Base-by-base conservation (phyloP, 2,888 invertebrate species). In the Teinopalpus imperialis region DNA sequence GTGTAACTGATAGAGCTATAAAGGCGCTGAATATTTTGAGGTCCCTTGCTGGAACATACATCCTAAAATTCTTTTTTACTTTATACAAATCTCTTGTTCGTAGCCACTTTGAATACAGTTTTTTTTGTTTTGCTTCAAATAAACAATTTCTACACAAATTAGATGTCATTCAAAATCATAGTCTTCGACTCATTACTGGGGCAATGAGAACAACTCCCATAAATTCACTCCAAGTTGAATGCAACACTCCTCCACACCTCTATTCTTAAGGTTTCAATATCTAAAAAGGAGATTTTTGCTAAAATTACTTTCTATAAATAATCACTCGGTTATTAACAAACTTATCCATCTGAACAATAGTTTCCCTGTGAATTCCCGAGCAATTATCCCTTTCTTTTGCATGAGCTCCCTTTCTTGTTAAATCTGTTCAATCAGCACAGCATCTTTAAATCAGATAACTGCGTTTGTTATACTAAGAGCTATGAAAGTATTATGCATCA, bases 51-150 rank as follows among this genome's bases (percentile, higher is more conserved):
- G 14, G n/a, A 30, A 10, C 30, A 10, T 30, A 30, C 2, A 13
- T 6, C 30, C 9, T 5, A 9, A 30, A 30, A 30, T 13, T 10
- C 12, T 9, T 10, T 13, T 10, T n/a, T n/a, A n/a, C n/a, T n/a
- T n/a, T n/a, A n/a, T n/a, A n/a, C n/a, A 27, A 27, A 3, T 27
- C 27, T 9, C 27, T 27, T 27, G 27, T 27, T 27, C 27, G 27
- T 27, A 27, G 27, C 27, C 27, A 27, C 10, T 27, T 27, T 27
- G 8, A n/a, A 9, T 27, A 27, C 10, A 9, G 8, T 8, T 27
- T 8, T n/a, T 27, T 27, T 8, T 27, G 27, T 9, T 27, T 27
- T n/a, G 8, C 8, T 8, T 27, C 27, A 27, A n/a, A 8, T 27
- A 27, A 9, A 3, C n/a, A 27, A 27, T 8, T 3, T 8, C 3